Conservation (phyloP, 2,888 invertebrate species). For the Parthenolecanium corni region DNA sequence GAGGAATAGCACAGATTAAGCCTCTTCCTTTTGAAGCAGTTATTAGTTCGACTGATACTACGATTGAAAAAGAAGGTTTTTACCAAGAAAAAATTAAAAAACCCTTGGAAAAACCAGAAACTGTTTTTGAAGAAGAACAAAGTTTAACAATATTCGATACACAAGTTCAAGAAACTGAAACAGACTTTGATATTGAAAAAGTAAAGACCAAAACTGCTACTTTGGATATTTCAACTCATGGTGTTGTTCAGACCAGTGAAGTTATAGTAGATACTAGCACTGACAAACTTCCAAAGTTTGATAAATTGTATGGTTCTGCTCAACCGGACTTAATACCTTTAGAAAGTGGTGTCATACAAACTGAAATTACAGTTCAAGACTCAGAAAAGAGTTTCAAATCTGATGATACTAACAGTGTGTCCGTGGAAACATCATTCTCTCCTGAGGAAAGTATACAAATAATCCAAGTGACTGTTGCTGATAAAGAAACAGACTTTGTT, state of each 20-base stretch:
- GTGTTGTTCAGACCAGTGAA: slow-evolving; percentile 40
- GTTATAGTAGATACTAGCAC: slow-evolving; percentile 33
- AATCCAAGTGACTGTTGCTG: slow-evolving; percentile 23
- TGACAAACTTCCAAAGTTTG: slow-evolving; percentile 6
- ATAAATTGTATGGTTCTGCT: background rate
- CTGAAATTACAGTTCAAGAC: slow-evolving; percentile 23
- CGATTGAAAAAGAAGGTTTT: slow-evolving; percentile 19
- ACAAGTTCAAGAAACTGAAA: slow-evolving; percentile 38
- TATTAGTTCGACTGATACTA: slow-evolving; percentile 39
- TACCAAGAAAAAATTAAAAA: background rate
- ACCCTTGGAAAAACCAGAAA: slow-evolving; percentile 1
- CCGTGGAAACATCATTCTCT: background rate
- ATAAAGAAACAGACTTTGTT: slow-evolving; percentile 28
- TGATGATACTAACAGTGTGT: background rate
- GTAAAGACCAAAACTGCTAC: slow-evolving; percentile 35
- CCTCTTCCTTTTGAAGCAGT: slow-evolving; percentile 40
- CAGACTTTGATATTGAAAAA: slow-evolving; percentile 38
- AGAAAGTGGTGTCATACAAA: slow-evolving; percentile 2
- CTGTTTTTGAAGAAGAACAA: slow-evolving; percentile 9
- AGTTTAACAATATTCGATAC: background rate
- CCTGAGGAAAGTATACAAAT: slow-evolving; percentile 32
- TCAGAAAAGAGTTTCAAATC: background rate
- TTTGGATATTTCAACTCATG: slow-evolving; percentile 36
- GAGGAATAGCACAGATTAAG: slow-evolving; percentile 45
- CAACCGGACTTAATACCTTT: slow-evolving; percentile 8